phyloP scores from a whole-genome alignment of 2,113 vertebrate species.

The Acinonyx jubatus region DNA sequence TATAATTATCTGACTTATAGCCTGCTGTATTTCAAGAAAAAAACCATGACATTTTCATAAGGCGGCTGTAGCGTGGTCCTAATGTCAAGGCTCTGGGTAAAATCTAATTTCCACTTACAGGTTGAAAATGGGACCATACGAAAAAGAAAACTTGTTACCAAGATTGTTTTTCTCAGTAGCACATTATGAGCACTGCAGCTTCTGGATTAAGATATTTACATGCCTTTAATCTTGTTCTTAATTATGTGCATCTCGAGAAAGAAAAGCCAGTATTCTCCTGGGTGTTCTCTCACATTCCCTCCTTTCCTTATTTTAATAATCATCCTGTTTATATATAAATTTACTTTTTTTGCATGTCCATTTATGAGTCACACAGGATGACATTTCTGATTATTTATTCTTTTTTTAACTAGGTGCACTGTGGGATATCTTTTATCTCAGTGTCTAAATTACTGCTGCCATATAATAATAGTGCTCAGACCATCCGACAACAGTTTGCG shows the following conservation, averaged over 20 bases:
- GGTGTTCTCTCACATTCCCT: not conserved
- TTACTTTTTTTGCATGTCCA: not conserved
- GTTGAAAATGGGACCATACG: not conserved
- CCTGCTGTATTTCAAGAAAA: not conserved
- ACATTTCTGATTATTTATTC: conserved; percentile 20
- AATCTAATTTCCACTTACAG: not conserved
- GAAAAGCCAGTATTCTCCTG: not conserved
- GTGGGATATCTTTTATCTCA: conserved; percentile 25
- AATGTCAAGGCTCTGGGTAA: not conserved
- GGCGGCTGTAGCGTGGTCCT: not conserved
- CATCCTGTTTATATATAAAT: not conserved
- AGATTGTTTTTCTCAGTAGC: not conserved
- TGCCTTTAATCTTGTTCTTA: not conserved
- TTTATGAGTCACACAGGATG: conserved; percentile 35
- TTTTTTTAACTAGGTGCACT: conserved; percentile 30
- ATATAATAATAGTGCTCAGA: conserved; percentile 41
- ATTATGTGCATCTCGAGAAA: not conserved
- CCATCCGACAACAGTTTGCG: not conserved
- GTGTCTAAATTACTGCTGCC: conserved; percentile 51
- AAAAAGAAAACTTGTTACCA: conserved; percentile 17
- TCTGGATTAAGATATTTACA: conserved; percentile 6
- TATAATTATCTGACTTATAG: conserved; percentile 20
- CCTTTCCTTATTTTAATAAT: not conserved
- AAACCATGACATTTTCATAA: conserved; percentile 17
- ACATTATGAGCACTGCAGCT: not conserved